Conservation (phyloP, 2,113 vertebrate species). For the Centropus unirufus region DNA sequence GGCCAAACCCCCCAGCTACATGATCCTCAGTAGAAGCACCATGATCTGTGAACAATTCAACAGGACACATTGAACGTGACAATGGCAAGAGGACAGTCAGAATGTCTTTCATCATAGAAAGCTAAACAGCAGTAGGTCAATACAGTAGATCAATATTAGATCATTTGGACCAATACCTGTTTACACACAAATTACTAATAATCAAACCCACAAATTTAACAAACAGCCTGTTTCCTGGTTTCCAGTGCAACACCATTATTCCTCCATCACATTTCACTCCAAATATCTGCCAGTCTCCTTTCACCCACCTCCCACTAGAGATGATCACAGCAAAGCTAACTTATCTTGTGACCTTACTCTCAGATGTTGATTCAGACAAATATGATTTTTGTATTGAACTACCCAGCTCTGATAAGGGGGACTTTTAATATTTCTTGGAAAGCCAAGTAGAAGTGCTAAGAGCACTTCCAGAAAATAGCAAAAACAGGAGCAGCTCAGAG, state of each 20-base stretch:
- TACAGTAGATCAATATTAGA: not conserved
- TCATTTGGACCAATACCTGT: too few relatives aligned
- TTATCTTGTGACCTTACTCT: not conserved
- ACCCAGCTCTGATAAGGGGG: not conserved
- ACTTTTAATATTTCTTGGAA: not conserved
- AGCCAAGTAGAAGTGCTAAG: not conserved
- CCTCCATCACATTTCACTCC: not conserved
- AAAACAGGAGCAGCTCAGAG: not conserved
- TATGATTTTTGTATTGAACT: not conserved
- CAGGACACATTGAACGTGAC: accelerated
- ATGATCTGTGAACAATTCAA: not conserved
- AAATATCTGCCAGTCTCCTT: not conserved
- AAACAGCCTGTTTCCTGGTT: not conserved
- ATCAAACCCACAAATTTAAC: not conserved
- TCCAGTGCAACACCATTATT: not conserved
- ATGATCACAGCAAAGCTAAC: not conserved
- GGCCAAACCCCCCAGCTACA: not conserved
- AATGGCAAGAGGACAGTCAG: accelerated
- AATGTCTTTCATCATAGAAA: not conserved
- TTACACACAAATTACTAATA: not conserved
- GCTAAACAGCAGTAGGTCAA: not conserved
- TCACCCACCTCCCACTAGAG: not conserved
- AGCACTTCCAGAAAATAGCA: not conserved
- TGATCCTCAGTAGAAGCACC: not conserved
- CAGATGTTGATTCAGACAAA: not conserved